phyloP scores from a whole-genome alignment of 2,888 invertebrate genomes.

The Diaprepes abbreviatus region DNA sequence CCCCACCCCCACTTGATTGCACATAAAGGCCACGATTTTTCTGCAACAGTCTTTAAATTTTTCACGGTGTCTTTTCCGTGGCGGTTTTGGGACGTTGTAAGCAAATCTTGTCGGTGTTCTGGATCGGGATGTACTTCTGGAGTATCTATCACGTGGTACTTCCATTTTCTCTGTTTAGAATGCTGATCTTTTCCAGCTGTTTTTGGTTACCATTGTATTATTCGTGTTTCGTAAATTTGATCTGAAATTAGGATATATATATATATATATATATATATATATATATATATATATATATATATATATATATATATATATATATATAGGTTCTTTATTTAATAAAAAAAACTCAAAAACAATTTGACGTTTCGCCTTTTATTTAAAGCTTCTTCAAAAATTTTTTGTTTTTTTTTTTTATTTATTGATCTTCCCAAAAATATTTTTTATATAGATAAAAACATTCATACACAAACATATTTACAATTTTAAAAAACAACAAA shows the following conservation, averaged over 20 bases:
- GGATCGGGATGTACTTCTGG: conserved; percentile 32
- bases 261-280: background rate
- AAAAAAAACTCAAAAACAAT: background rate
- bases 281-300: too few species aligned
- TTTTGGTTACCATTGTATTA: too few species aligned
- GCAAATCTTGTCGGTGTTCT: conserved; percentile 34
- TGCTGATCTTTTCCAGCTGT: too few species aligned
- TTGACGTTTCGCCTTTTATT: too few species aligned
- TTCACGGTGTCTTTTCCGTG: conserved; percentile 70
- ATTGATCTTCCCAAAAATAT: too few species aligned
- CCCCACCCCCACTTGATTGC: conserved; percentile 92
- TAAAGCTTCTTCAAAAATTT: too few species aligned
- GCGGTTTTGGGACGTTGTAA: conserved; percentile 21
- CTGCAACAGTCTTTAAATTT: conserved; percentile 88
- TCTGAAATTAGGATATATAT: background rate
- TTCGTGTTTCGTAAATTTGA: too few species aligned
- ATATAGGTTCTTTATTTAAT: background rate
- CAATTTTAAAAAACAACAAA: too few species aligned
- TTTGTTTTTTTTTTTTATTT: too few species aligned
- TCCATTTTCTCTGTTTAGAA: conserved; percentile 32
- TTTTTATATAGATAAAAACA: too few species aligned
- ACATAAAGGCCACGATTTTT: conserved; percentile 91
- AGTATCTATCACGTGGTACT: conserved; percentile 12
- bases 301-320: too few species aligned
- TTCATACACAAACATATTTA: too few species aligned